These are phyloP conservation scores for Pterophyllum scalare DNA, from an alignment of 2,113 vertebrate species.

Conservation along the genomic window DNA sequence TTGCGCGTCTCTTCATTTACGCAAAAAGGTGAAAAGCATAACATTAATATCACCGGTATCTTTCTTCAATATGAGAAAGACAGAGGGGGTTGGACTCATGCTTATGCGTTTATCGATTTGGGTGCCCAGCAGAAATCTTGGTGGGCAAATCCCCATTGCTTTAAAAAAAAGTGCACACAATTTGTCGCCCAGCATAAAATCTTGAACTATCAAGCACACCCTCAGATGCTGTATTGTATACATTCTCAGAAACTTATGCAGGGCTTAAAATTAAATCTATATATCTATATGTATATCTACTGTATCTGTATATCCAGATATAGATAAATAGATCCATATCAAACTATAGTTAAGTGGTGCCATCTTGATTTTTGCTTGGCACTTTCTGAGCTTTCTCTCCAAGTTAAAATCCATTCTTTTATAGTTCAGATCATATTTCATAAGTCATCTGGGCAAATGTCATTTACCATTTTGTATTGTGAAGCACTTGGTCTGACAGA, in stretches of 20 bases:
- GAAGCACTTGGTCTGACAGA: slow-evolving; percentile 9
- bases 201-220: slow-evolving; percentile 2
- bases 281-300: too few relatives aligned
- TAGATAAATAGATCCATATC: too few relatives aligned
- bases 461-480: slow-evolving; percentile 5
- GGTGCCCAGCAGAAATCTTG: slow-evolving; percentile 20
- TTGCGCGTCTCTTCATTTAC: not conserved
- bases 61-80: slow-evolving; percentile 36
- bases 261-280: not conserved
- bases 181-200: slow-evolving; percentile 19
- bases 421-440: not conserved
- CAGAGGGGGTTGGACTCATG: slow-evolving; percentile 30
- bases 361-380: not conserved
- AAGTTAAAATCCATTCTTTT: not conserved
- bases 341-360: not conserved
- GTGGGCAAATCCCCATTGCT: slow-evolving; percentile 30
- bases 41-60: not conserved
- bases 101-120: slow-evolving; percentile 43
- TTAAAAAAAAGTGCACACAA: slow-evolving; percentile 30
- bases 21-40: not conserved
- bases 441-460: slow-evolving; percentile 10
- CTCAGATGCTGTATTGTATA: slow-evolving; percentile 1
- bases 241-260: not conserved
- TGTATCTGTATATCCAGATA: too few relatives aligned
- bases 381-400: not conserved